These are phyloP conservation scores for Eupithecia inturbata DNA, from an alignment of 2,888 invertebrate genomes.

Conservation along the genomic window DNA sequence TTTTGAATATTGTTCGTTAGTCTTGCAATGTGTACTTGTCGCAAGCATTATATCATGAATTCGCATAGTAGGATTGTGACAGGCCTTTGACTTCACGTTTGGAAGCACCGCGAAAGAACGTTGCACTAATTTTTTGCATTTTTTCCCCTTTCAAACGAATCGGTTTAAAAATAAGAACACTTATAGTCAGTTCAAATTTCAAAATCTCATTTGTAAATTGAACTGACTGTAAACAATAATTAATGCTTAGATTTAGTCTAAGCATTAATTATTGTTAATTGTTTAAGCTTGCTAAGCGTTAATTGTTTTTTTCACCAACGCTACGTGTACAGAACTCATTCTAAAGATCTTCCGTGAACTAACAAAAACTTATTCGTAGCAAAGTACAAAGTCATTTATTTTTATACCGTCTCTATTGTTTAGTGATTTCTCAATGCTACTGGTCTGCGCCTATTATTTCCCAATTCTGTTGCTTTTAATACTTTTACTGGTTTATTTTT, in stretches of 20 bases:
- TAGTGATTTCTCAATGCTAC: slow-evolving; percentile 74
- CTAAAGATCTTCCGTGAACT: slow-evolving; percentile 82
- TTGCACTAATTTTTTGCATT: neutral
- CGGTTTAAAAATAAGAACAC: neutral
- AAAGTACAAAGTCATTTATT: slow-evolving; percentile 75
- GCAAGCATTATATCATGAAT: slow-evolving; percentile 2
- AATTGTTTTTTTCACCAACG: slow-evolving; percentile 35
- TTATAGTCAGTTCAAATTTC: neutral
- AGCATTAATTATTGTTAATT: no score
- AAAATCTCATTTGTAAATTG: neutral
- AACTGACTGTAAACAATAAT: no score
- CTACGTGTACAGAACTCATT: slow-evolving; percentile 69
- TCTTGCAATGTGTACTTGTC: slow-evolving; percentile 8
- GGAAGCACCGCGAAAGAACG: neutral
- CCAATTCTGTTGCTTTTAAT: slow-evolving; percentile 33
- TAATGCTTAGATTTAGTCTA: no score
- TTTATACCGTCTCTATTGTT: slow-evolving; percentile 78
- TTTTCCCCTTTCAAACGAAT: neutral
- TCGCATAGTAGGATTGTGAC: slow-evolving; percentile 2
- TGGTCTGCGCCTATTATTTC: slow-evolving; percentile 48
- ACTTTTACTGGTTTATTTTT: slow-evolving; percentile 31
- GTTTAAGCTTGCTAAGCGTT: slow-evolving; percentile 11
- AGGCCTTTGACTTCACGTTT: slow-evolving; percentile 10
- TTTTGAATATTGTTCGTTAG: neutral
- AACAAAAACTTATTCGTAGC: slow-evolving; percentile 78